Base-by-base conservation (phyloP, 2,113 vertebrate genomes). In the Heterochromis multidens region DNA sequence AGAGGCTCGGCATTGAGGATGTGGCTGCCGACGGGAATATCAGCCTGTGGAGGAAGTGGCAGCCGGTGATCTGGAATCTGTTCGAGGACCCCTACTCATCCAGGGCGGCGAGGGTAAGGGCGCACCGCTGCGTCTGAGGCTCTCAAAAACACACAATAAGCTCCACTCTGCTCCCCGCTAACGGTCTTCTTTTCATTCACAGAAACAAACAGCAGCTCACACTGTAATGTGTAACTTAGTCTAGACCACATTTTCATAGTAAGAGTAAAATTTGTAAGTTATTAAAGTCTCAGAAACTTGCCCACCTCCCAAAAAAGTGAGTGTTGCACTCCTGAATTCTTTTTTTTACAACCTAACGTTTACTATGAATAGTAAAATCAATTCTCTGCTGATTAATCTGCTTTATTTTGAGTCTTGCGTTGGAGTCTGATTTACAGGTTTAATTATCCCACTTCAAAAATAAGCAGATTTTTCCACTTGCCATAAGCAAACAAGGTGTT, bases 41-140 rank as follows among this genome's bases (percentile, higher is more conserved):
- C 1, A 95, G 96, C 62, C 96, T 97, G 92, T 98, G 98, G 97
- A 96, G 94, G 91, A 97, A 96, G 96, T 97, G 97, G 96, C 97
- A 97, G 93, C 98, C 97, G 76, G 96, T 97, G 61, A 93, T 97
- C 89, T 99, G 98, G 98, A 98, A 98, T 77, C 97, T 99, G 81
- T 99, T 99, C 80, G 98, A 99, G 93, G 98, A 99, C 77, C 98
- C 98, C 11, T 99, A 99, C 93, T 99, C 98, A 8, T 99, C 98
- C 87, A 94, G 97, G 94, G 97, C 98, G 1, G 99, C 99, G 86
- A 95, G 99, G 98, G 98, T 99, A 98, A 96, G 96, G 52, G 83
- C 85, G 92, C 91, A 84, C 86, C 46, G 84, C 72, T 25, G 89
- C 77, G 77, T 49, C 54, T 57, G 81, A 70, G 17, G 79, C 79